phyloP scores from a whole-genome alignment of 2,797 vertebrate genomes.

The Eptatretus atami region DNA sequence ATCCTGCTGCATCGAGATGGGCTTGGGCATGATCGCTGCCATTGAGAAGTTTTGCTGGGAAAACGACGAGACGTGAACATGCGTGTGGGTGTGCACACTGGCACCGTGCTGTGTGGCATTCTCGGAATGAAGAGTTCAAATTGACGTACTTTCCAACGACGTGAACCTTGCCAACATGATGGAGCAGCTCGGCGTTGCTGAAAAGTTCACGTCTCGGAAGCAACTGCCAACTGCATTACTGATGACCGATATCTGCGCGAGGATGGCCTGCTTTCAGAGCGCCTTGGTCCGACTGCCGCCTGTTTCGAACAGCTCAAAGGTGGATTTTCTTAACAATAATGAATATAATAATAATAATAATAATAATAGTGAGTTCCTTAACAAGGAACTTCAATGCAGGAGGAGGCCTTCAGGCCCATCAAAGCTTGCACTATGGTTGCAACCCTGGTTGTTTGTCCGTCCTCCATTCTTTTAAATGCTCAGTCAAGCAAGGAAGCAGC shows the following conservation, averaged over 20 bases:
- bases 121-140: constrained; percentile 93
- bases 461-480: no score
- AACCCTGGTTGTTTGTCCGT: no score
- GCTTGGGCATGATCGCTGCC: constrained; percentile 85
- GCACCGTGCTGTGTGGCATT: constrained; percentile 74
- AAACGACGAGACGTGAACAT: constrained; percentile 84
- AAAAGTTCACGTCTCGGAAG: constrained; percentile 80
- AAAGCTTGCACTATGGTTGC: no score
- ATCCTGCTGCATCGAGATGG: constrained; percentile 94
- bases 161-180: constrained; percentile 92
- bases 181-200: constrained; percentile 79
- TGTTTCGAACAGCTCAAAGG: constrained; percentile 74
- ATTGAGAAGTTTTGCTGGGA: constrained; percentile 94
- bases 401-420: no score
- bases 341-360: no score
- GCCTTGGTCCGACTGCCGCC: constrained; percentile 44
- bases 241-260: constrained; percentile 70
- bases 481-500: no score
- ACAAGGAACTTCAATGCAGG: no score
- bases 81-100: constrained; percentile 83
- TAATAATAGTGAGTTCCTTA: no score
- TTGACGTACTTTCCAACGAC: constrained; percentile 93
- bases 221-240: constrained; percentile 44
- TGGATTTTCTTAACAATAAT: constrained; percentile 12
- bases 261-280: constrained; percentile 46